These are phyloP conservation scores for Tiphia femorata DNA, from an alignment of 2,888 invertebrate species.

Conservation along the genomic window DNA sequence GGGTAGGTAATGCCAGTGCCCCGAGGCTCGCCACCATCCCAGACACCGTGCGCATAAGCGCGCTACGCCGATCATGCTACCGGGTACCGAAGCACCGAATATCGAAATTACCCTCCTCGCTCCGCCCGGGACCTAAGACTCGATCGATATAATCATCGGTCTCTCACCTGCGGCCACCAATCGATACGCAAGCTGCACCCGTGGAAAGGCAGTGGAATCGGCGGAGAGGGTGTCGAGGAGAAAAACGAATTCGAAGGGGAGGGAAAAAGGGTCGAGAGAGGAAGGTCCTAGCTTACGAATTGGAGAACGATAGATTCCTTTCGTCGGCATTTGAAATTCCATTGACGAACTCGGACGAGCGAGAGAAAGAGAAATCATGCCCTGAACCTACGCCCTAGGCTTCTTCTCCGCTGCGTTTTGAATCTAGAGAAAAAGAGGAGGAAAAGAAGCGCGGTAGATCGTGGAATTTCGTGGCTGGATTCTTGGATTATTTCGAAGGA, in stretches of 20 bases:
- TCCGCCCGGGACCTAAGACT: conserved; percentile 35
- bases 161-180: conserved; percentile 58
- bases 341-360: too few relatives aligned
- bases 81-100: conserved; percentile 61
- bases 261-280: conserved; percentile 1
- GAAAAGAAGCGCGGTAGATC: not conserved
- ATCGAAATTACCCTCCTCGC: conserved; percentile 60
- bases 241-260: conserved; percentile 4
- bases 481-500: too few relatives aligned
- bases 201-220: conserved; percentile 30
- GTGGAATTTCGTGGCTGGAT: too few relatives aligned
- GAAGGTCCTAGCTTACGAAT: too few relatives aligned
- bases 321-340: not conserved
- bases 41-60: conserved; percentile 41
- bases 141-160: conserved; percentile 66
- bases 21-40: conserved; percentile 49
- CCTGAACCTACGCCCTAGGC: too few relatives aligned
- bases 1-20: conserved; percentile 65
- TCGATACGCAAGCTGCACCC: conserved; percentile 34
- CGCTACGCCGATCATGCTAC: conserved; percentile 61
- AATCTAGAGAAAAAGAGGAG: too few relatives aligned
- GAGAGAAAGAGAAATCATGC: too few relatives aligned
- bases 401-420: too few relatives aligned
- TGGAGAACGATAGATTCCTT: too few relatives aligned
- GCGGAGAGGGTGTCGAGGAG: conserved; percentile 9